Evolutionary conservation across 2,113 vertebrate species (phyloP), one percentile per base, ranked within the genome.

Genomic region (Urocitellus parryii): DNA sequence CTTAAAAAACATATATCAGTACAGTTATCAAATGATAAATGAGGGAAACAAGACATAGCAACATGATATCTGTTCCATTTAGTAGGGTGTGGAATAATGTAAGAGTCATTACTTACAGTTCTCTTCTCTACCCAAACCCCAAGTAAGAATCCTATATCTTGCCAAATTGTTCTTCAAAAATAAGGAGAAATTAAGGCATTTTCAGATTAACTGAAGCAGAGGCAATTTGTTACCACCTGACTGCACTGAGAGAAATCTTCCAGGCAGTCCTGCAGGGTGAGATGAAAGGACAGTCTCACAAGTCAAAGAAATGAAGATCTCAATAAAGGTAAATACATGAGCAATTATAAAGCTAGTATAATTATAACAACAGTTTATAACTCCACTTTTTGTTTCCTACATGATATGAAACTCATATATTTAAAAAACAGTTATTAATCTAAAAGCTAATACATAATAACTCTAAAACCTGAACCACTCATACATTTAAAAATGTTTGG

Each of bases 11-110:
- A 88, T 27, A 73, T 39, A 88, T 56, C 53, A 81, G 74, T 78
- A 63, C 8, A 95, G 74, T 10, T 81, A 42, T 76, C 37, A 96
- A 97, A 97, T 73, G 48, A 90, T 68, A 90, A 97, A 78, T 65
- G 72, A 14, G 0, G 13, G 32, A 81, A 88, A 77, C 34, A 97
- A 63, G 86, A 94, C 32, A 73, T 25, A 80, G 74, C 18, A 53
- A 77, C 56, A 45, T 87, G 58, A 61, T 86, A 27, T 20, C 82
- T 81, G 10, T 58, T 86, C 90, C 58, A 92, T 95, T 96, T 97
- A 8, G 27, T 67, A 65, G 58, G 5, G 76, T 53, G 67, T 67
- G 77, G 53, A 82, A 76, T 61, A 29, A 42, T 89, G 5, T 45
- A 90, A 53, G 1, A 86, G 11, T 70, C 37, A 8, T 73, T 45